Conservation (phyloP, 2,113 vertebrate species). For the Thamnaconus septentrionalis region DNA sequence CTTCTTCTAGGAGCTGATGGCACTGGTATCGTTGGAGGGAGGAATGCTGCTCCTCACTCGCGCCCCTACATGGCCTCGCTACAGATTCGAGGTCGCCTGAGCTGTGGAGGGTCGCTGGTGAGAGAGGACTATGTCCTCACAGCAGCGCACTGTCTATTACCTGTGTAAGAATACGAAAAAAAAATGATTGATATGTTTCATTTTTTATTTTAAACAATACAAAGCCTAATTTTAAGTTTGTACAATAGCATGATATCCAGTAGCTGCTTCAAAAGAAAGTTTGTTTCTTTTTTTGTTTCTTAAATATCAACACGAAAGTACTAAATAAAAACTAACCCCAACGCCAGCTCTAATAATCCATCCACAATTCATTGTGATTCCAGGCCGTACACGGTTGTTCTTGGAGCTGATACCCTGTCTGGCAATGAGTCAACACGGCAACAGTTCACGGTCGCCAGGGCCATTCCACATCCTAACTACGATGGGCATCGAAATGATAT, state of each 20-base stretch:
- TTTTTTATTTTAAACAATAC: neutral
- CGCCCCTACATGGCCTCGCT: constrained; percentile 79
- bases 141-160: constrained; percentile 71
- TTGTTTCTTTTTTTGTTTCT: no score
- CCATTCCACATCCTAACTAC: constrained; percentile 58
- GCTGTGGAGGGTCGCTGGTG: constrained; percentile 75
- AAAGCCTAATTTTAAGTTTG: neutral
- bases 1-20: constrained; percentile 45
- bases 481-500: constrained; percentile 59
- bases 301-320: neutral
- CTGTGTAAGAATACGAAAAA: constrained; percentile 41
- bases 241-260: no score
- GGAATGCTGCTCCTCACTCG: constrained; percentile 61
- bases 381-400: constrained; percentile 62
- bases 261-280: no score
- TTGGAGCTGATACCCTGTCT: constrained; percentile 56
- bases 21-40: constrained; percentile 74
- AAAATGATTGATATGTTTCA: neutral
- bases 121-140: constrained; percentile 76
- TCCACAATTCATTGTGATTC: neutral
- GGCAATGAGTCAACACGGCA: constrained; percentile 43
- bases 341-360: neutral
- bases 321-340: neutral
- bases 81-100: constrained; percentile 37
- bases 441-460: neutral